Base-by-base conservation (phyloP, 1,140 invertebrate genomes). In the Aphelenchoides besseyi region DNA sequence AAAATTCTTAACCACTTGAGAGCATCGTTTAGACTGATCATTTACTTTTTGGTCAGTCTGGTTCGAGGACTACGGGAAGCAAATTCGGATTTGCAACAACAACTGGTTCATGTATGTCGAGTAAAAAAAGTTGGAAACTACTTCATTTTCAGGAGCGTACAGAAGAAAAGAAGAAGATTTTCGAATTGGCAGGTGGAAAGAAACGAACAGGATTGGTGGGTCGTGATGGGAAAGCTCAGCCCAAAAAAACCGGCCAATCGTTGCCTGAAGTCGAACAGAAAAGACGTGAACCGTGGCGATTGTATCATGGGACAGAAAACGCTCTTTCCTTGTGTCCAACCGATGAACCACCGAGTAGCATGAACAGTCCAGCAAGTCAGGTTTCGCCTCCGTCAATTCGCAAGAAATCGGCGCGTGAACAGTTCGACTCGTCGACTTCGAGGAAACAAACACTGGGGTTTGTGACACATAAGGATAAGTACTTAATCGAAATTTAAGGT, bases 11-110 rank as follows among this genome's bases (percentile, higher is more conserved):
- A 36, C 41, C 26, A n/a, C 29, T 12, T 36, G 12, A 30, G 1
- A 63, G 62, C 28, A 74, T 67, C 68, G 73, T 81, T 66, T 75
- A 87, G 86, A 72, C 87, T 98, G 18, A 92, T 95, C 55, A 97
- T 97, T 82, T 97, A 97, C 86, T 98, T 97, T 81, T 88, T 97
- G 76, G 88, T 92, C 2, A 95, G 94, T 1, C 86, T 96, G n/a
- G 92, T 92, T 0, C 89, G 90, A 55, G 92, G 94, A 0, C 86
- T 97, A 12, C 88, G 92, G 75, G 94, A 96, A 86, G 92, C 94
- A 1, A 97, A 97, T 85, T 92, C 91, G 75, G 93, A 97, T 85
- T 87, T 97, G 54, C 80, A 92, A 91, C 87, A 91, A 89, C 87
- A 87, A 74, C 74, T 88, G 41, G 76, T 85, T 63, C 86, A 86